Conservation (phyloP, 2,113 vertebrate genomes). For the Regulus satrapa region DNA sequence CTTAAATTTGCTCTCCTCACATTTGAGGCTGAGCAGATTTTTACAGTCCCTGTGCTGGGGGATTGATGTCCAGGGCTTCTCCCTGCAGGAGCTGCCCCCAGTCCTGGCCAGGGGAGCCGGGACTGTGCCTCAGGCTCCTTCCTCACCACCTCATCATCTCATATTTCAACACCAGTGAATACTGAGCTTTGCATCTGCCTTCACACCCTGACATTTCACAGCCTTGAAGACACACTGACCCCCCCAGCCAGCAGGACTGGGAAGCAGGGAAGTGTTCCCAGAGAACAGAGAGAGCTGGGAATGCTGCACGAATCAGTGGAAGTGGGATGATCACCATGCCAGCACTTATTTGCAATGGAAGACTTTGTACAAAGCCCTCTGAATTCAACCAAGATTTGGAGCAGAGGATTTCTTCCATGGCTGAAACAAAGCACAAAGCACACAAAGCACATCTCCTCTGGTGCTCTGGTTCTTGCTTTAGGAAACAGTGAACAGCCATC, state of each 20-base stretch:
- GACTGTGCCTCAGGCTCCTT: slow-evolving; percentile 52
- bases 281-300: not conserved
- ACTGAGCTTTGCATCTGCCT: slow-evolving; percentile 28
- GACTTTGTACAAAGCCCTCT: not conserved
- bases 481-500: not conserved
- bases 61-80: not conserved
- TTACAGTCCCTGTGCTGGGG: not conserved
- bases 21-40: not conserved
- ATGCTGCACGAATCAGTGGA: fast-evolving
- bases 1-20: not conserved
- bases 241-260: not conserved
- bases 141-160: slow-evolving; percentile 71
- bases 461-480: not conserved
- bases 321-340: fast-evolving
- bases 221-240: not conserved
- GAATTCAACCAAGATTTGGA: not conserved
- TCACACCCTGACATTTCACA: slow-evolving; percentile 58
- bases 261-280: not conserved
- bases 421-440: not conserved
- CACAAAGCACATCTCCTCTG: not conserved
- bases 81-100: not conserved
- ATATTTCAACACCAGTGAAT: slow-evolving; percentile 85
- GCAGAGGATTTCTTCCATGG: not conserved
- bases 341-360: not conserved
- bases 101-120: not conserved